Conservation (phyloP, 2,113 vertebrate species). For the Romanogobio albipinnatus region DNA sequence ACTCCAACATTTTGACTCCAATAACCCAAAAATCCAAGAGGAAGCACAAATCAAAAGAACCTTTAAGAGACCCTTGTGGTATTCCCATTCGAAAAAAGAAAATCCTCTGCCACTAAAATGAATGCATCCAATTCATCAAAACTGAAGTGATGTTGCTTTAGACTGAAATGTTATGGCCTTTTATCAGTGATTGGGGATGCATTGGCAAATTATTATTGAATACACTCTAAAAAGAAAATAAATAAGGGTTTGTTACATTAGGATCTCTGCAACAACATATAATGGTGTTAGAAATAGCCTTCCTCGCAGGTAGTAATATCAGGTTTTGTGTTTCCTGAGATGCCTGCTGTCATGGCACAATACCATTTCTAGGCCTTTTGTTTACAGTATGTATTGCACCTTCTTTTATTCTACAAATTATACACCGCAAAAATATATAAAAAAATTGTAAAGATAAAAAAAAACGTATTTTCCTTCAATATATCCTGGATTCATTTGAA, state of each 20-base stretch:
- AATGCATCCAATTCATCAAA: background rate
- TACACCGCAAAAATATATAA: background rate
- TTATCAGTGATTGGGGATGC: background rate
- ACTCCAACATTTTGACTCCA: background rate
- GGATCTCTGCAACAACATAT: background rate
- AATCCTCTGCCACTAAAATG: background rate
- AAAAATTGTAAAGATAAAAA: background rate
- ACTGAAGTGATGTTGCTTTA: conserved; percentile 7
- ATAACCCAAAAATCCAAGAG: background rate
- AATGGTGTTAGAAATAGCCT: background rate
- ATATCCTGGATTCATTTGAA: background rate
- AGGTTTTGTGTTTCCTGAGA: background rate
- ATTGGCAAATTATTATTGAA: background rate
- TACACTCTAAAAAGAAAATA: background rate
- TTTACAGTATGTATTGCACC: background rate
- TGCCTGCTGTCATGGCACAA: conserved; percentile 10
- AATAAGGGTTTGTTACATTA: background rate
- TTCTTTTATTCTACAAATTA: background rate
- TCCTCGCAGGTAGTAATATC: conserved; percentile 28
- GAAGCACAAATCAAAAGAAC: background rate
- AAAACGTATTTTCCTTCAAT: background rate
- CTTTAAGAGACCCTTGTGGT: background rate
- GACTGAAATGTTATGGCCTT: background rate
- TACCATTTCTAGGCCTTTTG: background rate
- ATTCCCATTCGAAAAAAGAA: background rate